A percentile compares a stretch with the other conserved stretches of the same genome.
phyloP scores from a whole-genome alignment of 2,888 invertebrate genomes.

The Lasioglossum vierecki region DNA sequence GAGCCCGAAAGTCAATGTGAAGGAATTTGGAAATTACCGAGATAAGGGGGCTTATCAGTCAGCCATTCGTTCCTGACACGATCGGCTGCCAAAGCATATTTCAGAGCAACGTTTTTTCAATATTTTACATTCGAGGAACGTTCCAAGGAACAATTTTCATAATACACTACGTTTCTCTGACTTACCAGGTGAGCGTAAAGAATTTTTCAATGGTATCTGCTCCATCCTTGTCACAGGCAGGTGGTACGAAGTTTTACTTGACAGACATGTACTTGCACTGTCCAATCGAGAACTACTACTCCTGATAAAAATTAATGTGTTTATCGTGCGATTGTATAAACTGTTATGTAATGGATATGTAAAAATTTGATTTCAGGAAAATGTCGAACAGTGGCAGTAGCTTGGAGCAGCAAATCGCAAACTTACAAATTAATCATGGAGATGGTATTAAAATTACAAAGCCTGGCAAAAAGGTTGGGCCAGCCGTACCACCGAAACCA shows the following conservation, averaged over 20 bases:
- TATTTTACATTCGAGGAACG: background rate
- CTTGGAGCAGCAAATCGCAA: constrained; percentile 89
- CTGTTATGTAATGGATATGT: background rate
- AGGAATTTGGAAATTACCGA: constrained; percentile 53
- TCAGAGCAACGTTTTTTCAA: background rate
- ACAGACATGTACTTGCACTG: constrained; percentile 19
- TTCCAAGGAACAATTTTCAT: background rate
- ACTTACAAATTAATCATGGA: constrained; percentile 87
- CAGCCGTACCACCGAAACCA: constrained; percentile 93
- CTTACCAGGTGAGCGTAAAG: constrained; percentile 53
- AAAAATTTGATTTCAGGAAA: constrained; percentile 53
- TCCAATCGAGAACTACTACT: constrained; percentile 38
- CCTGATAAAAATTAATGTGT: constrained; percentile 24
- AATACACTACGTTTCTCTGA: constrained; percentile 3
- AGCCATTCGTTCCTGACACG: constrained; percentile 44
- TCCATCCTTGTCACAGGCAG: constrained; percentile 41
- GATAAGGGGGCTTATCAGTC: constrained; percentile 63
- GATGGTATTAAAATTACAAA: constrained; percentile 81
- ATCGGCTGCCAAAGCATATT: background rate
- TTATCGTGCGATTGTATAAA: background rate
- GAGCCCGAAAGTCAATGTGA: constrained; percentile 47
- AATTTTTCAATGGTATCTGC: constrained; percentile 34
- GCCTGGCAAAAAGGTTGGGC: constrained; percentile 88
- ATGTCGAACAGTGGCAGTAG: constrained; percentile 86
- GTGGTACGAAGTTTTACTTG: constrained; percentile 27